These are phyloP conservation scores for Phylloscopus whistleri DNA, from an alignment of 2,113 vertebrate genomes.

Conservation along the genomic window DNA sequence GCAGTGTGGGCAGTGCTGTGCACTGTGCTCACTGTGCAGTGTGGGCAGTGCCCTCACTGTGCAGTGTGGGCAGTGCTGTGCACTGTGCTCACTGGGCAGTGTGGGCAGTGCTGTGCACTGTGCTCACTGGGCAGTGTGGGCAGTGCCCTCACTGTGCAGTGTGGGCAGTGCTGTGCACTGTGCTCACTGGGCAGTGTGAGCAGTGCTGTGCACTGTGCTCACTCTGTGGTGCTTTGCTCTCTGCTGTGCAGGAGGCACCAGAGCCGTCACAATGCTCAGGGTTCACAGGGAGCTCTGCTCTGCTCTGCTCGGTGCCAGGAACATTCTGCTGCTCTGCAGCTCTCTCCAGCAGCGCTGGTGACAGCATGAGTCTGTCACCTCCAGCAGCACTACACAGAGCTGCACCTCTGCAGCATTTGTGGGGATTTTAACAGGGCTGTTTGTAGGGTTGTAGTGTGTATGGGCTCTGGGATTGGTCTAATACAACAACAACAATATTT, in stretches of 20 bases:
- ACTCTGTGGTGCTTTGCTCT: neutral
- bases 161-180: no score
- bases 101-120: neutral
- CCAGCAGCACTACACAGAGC: neutral
- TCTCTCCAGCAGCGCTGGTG: neutral
- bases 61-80: neutral
- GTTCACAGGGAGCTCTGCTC: neutral
- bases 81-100: fast-evolving
- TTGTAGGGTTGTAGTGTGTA: neutral
- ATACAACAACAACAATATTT: neutral
- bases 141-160: fast-evolving
- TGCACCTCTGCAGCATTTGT: neutral
- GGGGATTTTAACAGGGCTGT: no score
- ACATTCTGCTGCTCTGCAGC: neutral
- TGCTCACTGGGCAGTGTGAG: no score
- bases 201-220: neutral
- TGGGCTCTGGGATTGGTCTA: neutral
- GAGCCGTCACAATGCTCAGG: fast-evolving
- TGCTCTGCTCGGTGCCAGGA: neutral
- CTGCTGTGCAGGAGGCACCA: neutral
- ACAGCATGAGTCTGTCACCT: neutral
- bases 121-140: neutral
- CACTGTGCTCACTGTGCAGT: fast-evolving
- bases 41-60: no score
- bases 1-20: neutral